Conservation (phyloP, 2,888 invertebrate species). For the Drosophila siamana region DNA sequence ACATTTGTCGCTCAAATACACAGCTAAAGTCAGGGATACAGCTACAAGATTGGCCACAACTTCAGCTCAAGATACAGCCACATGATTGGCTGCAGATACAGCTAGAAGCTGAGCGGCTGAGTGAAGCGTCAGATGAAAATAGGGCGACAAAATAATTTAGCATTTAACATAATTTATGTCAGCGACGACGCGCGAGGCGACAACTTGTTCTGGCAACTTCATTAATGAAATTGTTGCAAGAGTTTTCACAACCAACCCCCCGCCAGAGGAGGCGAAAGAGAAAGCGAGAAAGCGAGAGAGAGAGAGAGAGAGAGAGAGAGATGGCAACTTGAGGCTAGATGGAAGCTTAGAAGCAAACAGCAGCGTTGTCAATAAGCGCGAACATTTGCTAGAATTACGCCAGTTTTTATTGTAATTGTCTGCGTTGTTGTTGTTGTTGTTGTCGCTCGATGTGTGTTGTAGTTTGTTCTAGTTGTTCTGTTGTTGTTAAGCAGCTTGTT, state of each 20-base stretch:
- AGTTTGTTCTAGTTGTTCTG: conserved; percentile 34
- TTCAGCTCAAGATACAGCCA: background rate
- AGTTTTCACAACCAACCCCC: too few relatives aligned
- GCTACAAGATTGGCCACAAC: background rate
- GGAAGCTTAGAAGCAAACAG: background rate
- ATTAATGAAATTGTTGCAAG: conserved; percentile 44
- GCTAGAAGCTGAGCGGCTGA: background rate
- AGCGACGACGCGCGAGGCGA: conserved; percentile 15
- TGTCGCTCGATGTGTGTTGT: conserved; percentile 25
- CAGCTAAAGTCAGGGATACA: too few relatives aligned
- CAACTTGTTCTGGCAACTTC: conserved; percentile 12
- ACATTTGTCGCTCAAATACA: background rate
- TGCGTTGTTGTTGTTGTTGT: background rate
- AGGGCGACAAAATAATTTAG: conserved; percentile 36
- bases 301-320: too few relatives aligned
- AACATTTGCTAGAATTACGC: conserved; percentile 1
- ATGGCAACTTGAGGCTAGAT: background rate
- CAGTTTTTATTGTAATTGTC: conserved; percentile 4
- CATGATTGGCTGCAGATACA: background rate
- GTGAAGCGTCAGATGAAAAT: conserved; percentile 6
- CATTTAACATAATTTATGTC: conserved; percentile 46
- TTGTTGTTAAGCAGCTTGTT: conserved; percentile 29
- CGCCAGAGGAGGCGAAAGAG: background rate
- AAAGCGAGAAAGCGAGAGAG: background rate
- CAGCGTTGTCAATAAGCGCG: background rate